phyloP scores from a whole-genome alignment of 1,140 invertebrate genomes.

The Drosophila tani region DNA sequence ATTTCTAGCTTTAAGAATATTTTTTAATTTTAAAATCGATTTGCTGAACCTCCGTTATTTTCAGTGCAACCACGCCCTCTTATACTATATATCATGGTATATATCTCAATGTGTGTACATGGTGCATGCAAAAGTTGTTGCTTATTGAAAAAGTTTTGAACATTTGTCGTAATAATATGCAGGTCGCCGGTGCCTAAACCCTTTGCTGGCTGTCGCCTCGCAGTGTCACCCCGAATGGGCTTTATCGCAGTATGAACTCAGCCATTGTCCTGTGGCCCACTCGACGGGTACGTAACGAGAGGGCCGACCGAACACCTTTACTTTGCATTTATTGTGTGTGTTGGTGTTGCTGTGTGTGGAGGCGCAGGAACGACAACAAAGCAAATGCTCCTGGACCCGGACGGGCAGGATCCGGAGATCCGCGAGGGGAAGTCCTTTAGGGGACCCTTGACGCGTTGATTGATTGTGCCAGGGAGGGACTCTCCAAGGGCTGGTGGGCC shows the following conservation, averaged over 20 bases:
- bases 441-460: constrained; percentile 71
- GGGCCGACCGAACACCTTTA: constrained; percentile 69
- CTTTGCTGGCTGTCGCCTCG: constrained; percentile 33
- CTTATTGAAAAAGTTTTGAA: constrained; percentile 78
- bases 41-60: background rate
- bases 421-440: constrained; percentile 12
- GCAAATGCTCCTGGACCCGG: constrained; percentile 44
- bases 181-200: constrained; percentile 64
- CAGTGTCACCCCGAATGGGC: constrained; percentile 35
- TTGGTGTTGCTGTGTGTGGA: background rate
- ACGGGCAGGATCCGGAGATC: constrained; percentile 6
- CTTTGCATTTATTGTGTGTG: constrained; percentile 71
- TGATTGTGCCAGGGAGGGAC: constrained; percentile 63
- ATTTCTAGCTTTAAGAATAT: background rate
- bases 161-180: constrained; percentile 81
- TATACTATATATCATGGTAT: background rate
- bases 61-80: background rate
- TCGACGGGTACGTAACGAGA: constrained; percentile 46
- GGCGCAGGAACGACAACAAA: constrained; percentile 57
- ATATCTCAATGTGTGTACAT: constrained; percentile 3
- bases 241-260: constrained; percentile 52
- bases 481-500: background rate
- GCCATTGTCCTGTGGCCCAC: constrained; percentile 63
- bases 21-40: background rate
- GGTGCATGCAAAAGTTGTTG: constrained; percentile 67